These are phyloP conservation scores for Tridacna crocea DNA, from an alignment of 2,888 invertebrate species.

Conservation along the genomic window DNA sequence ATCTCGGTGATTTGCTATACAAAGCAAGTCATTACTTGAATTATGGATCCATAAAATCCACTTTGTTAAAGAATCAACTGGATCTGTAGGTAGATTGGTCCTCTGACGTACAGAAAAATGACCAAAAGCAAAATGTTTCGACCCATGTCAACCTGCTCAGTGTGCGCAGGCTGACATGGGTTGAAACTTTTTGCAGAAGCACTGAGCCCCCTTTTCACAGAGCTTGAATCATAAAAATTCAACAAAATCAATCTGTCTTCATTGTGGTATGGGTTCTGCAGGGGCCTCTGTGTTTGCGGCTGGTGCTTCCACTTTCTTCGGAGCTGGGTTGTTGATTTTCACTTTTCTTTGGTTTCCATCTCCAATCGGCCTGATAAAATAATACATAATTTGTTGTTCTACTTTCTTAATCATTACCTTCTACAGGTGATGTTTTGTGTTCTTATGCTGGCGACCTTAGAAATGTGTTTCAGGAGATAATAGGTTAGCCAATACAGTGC, in stretches of 20 bases:
- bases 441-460: neutral
- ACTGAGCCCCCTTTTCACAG: too few species aligned
- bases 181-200: too few species aligned
- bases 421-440: neutral
- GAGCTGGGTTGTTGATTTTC: slow-evolving; percentile 51
- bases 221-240: neutral
- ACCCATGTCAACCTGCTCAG: too few species aligned
- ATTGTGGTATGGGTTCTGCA: neutral
- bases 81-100: too few species aligned
- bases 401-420: neutral
- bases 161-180: too few species aligned
- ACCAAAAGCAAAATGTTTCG: too few species aligned
- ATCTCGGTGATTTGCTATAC: too few species aligned
- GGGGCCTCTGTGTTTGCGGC: slow-evolving; percentile 27
- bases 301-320: slow-evolving; percentile 36
- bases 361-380: slow-evolving; percentile 46
- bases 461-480: neutral
- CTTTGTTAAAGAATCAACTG: neutral
- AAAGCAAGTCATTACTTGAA: neutral
- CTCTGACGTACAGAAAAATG: too few species aligned
- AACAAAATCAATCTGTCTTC: neutral
- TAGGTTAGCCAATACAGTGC: neutral
- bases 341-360: slow-evolving; percentile 43
- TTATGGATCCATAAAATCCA: neutral
- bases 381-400: neutral